Conservation (phyloP, 2,888 invertebrate species). For the Psylliodes chrysocephalus region DNA sequence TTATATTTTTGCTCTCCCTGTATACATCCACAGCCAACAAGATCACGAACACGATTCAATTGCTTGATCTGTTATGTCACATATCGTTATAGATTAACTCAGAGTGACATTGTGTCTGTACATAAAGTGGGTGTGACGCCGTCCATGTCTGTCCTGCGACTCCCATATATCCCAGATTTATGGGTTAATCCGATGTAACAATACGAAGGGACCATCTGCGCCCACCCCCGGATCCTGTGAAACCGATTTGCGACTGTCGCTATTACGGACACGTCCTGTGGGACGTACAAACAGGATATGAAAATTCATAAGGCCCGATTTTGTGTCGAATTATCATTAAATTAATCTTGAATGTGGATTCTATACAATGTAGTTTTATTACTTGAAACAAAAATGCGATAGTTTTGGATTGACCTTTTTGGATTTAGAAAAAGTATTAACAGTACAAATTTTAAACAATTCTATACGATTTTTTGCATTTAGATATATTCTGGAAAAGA, state of each 20-base stretch:
- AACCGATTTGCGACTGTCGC: constrained; percentile 1
- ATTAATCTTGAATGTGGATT: no score
- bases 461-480: no score
- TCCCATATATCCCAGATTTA: constrained; percentile 38
- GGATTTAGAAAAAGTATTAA: no score
- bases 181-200: constrained; percentile 34
- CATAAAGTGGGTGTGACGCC: constrained; percentile 39
- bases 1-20: not conserved
- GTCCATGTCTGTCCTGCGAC: constrained; percentile 29
- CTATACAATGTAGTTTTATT: no score
- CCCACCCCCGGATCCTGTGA: constrained; percentile 11
- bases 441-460: no score
- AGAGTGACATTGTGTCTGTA: constrained; percentile 34
- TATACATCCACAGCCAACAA: constrained; percentile 6
- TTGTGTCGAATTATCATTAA: no score
- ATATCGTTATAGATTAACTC: constrained; percentile 36
- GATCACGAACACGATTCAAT: constrained; percentile 20
- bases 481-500: no score
- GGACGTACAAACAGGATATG: constrained; percentile 13
- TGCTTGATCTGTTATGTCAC: constrained; percentile 34
- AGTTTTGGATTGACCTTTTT: no score
- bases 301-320: constrained; percentile 10
- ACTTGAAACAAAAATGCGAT: no score
- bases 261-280: constrained; percentile 10
- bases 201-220: constrained; percentile 30